phyloP scores from a whole-genome alignment of 1,140 invertebrate genomes.

The Leptestheria dahalacensis region DNA sequence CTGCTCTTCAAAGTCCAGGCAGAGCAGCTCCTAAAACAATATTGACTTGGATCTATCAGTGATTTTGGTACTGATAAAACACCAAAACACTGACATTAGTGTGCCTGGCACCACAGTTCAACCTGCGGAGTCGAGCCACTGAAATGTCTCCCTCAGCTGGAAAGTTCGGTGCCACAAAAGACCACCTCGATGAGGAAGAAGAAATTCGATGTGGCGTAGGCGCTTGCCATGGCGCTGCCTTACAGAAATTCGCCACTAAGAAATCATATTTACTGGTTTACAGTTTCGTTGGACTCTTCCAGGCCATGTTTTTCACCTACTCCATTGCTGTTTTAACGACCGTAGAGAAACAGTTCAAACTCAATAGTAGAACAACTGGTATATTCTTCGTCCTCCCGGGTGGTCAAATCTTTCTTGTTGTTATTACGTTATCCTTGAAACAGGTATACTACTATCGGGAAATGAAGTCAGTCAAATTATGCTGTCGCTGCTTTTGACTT shows the following conservation, averaged over 20 bases:
- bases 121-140: neutral
- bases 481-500: constrained; percentile 39
- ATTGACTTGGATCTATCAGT: neutral
- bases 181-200: constrained; percentile 7
- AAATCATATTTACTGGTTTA: constrained; percentile 56
- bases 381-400: constrained; percentile 17
- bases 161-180: neutral
- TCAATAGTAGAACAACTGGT: constrained; percentile 57
- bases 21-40: neutral
- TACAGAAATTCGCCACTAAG: constrained; percentile 54
- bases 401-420: neutral
- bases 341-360: constrained; percentile 63
- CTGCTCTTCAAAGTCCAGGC: no score
- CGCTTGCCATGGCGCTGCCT: constrained; percentile 41
- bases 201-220: constrained; percentile 38
- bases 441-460: constrained; percentile 49
- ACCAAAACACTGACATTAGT: no score
- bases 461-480: constrained; percentile 55
- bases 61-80: no score
- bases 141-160: neutral
- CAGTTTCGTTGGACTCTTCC: constrained; percentile 51
- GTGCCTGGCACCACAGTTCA: no score
- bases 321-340: constrained; percentile 62
- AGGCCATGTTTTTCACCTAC: constrained; percentile 58
- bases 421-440: constrained; percentile 17